Evolutionary conservation across 2,797 vertebrate genomes (phyloP).

Genomic region (Tragelaphus eurycerus): DNA sequence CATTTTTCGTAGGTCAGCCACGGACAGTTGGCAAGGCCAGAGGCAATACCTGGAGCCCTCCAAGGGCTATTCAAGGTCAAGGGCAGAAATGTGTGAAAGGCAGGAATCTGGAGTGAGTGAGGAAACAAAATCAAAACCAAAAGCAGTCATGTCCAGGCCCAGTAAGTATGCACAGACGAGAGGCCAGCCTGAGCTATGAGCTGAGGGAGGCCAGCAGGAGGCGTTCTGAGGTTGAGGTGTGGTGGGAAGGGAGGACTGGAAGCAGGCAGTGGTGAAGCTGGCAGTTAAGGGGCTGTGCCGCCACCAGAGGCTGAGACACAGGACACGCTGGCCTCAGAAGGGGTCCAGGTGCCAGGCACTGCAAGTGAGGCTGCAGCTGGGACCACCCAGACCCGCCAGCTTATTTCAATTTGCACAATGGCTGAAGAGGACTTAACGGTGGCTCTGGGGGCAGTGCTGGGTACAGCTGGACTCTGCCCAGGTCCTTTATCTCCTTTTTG

Average conservation of each 20-base stretch:
- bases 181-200: neutral
- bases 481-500: neutral
- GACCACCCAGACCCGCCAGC: rapidly evolving
- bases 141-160: neutral
- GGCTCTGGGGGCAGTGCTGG: neutral
- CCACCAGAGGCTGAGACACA: neutral
- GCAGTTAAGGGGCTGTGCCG: neutral
- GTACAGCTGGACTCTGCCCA: neutral
- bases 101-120: neutral
- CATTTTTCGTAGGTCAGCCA: neutral
- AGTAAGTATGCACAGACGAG: neutral
- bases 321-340: too few species aligned
- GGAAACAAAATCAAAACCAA: neutral
- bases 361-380: too few species aligned
- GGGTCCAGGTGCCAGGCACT: too few species aligned
- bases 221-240: neutral
- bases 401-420: neutral
- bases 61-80: neutral
- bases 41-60: neutral
- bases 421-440: rapidly evolving
- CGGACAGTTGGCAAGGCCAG: neutral
- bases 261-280: neutral
- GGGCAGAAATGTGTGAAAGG: neutral
- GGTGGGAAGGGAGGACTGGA: neutral
- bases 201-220: neutral